These are phyloP conservation scores for Percina caprodes DNA, from an alignment of 2,113 vertebrate species.

Conservation along the genomic window DNA sequence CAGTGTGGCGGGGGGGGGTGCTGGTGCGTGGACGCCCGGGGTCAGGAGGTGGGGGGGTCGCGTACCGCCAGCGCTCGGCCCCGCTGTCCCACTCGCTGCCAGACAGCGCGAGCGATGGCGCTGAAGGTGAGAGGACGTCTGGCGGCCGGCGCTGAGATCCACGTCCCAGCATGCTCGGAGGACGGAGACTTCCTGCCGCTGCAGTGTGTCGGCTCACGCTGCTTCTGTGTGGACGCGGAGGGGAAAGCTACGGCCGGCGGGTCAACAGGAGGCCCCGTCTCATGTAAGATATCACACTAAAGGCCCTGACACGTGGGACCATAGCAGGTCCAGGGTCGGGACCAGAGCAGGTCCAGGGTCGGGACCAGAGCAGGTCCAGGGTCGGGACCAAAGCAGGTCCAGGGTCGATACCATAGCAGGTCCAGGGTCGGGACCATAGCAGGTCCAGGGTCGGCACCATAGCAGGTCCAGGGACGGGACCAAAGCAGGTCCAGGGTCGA, in stretches of 20 bases:
- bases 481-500: no score
- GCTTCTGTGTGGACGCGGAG: constrained; percentile 88
- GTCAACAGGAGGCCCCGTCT: constrained; percentile 35
- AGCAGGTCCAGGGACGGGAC: no score
- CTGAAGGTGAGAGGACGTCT: constrained; percentile 76
- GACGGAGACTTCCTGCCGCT: constrained; percentile 87
- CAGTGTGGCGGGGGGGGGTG: constrained; percentile 89
- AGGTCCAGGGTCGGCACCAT: no score
- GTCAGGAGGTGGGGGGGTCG: constrained; percentile 84
- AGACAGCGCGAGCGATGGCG: constrained; percentile 80
- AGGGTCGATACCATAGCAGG: no score
- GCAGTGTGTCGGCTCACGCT: constrained; percentile 87
- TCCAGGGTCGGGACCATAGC: no score
- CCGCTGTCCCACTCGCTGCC: constrained; percentile 87
- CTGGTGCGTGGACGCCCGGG: constrained; percentile 89
- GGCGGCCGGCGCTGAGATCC: constrained; percentile 86
- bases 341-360: no score
- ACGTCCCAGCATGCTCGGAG: constrained; percentile 88
- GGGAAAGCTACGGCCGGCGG: background rate
- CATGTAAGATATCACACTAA: constrained; percentile 51
- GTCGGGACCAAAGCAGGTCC: no score
- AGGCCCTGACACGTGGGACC: no score
- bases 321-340: no score
- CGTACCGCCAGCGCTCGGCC: constrained; percentile 77
- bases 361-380: no score